phyloP scores from a whole-genome alignment of 2,113 vertebrate genomes.

The Heterochromis multidens region DNA sequence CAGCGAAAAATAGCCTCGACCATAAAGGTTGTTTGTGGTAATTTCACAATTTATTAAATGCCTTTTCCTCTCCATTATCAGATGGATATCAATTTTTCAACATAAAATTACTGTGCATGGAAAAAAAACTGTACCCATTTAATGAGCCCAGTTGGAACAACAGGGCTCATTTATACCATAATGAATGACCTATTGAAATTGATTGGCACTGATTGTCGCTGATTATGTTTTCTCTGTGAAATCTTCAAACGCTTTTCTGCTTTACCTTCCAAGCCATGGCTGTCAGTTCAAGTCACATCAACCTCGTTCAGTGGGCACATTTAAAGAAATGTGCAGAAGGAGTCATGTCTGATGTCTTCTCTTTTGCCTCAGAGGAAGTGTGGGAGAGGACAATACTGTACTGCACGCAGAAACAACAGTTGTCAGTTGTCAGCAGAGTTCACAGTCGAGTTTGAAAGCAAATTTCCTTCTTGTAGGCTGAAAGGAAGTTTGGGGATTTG shows the following conservation, averaged over 20 bases:
- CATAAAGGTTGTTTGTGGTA: not conserved
- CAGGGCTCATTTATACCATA: constrained; percentile 4
- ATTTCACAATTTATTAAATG: constrained; percentile 15
- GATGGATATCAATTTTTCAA: constrained; percentile 1
- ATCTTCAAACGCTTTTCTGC: constrained; percentile 22
- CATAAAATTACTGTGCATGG: not conserved
- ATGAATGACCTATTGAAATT: constrained; percentile 37
- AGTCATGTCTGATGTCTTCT: constrained; percentile 20
- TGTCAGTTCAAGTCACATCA: constrained; percentile 40
- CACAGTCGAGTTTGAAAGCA: constrained; percentile 26
- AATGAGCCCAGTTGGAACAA: constrained; percentile 11
- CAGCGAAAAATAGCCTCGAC: not conserved
- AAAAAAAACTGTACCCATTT: not conserved
- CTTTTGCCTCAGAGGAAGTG: constrained; percentile 28
- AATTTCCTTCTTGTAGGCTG: constrained; percentile 21
- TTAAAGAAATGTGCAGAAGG: constrained; percentile 1
- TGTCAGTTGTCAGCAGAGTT: constrained; percentile 44
- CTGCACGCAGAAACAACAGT: constrained; percentile 14
- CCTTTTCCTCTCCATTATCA: not conserved
- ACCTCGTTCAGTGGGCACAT: not conserved
- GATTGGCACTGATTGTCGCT: constrained; percentile 34
- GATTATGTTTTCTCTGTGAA: constrained; percentile 31
- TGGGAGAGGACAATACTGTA: constrained; percentile 31
- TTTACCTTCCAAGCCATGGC: constrained; percentile 8
- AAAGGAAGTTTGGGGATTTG: constrained; percentile 9